Base-by-base conservation (phyloP, 2,888 invertebrate genomes). In the Xestia xanthographa region DNA sequence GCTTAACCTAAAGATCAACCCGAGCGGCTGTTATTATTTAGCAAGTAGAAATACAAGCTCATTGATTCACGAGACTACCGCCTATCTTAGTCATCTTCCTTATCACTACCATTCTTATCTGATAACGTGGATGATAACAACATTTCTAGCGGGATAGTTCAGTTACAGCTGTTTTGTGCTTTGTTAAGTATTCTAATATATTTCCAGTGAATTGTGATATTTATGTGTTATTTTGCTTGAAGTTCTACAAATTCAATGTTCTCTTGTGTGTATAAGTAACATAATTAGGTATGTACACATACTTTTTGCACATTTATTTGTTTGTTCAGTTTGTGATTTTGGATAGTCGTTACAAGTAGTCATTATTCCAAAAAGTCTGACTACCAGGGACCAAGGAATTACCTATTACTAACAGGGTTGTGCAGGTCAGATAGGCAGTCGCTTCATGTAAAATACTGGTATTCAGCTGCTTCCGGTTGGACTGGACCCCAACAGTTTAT, bases 91-190 rank as follows among this genome's bases (percentile, higher is more conserved):
- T 29, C 45, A 80, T 80, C 63, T 56, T 45, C 12, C 9, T 9
- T 79, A 53, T 63, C 77, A 6, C 26, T 29, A 12, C 45, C 38
- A 56, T 63, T 45, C 29, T 77, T 77, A 77, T 77, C 77, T 48
- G 77, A 80, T 80, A 77, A 80, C 50, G 14, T 17, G 8, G n/a
- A 17, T 34, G 72, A 80, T 77, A 73, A 63, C 45, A 41, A n/a
- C 1, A 56, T 56, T 63, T 38, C 53, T 22, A 41, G 72, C 53
- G 50, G 38, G 34, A n/a, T 0, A 29, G 14, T 29, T 14, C 20
- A 17, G 38, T 50, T 14, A 29, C 63, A 80, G 72, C 60, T 70
- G 72, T 70, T n/a, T 41, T 9, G 41, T 41, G 41, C 14, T 1
- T 20, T 53, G 53, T 72, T 70, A 1, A n/a, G 38, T 53, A 45